These are phyloP conservation scores for Sesia apiformis DNA, from an alignment of 2,888 invertebrate species.

Conservation along the genomic window DNA sequence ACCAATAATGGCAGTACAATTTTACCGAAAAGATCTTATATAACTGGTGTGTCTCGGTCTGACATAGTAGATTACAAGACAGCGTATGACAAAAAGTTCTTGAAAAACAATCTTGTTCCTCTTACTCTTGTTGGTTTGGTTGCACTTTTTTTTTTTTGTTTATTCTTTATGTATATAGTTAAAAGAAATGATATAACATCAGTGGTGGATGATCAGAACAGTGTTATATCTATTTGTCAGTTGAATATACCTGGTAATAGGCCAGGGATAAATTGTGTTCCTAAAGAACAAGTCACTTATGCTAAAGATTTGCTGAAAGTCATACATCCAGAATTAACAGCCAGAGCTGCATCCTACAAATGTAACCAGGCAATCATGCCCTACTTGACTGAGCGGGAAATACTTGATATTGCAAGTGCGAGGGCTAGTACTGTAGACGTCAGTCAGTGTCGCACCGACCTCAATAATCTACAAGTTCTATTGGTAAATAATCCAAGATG, in stretches of 20 bases:
- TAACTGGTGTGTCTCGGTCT: slow-evolving; percentile 46
- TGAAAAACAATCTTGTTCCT: slow-evolving; percentile 78
- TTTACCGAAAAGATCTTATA: slow-evolving; percentile 50
- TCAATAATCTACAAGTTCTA: slow-evolving; percentile 80
- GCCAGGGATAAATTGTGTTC: slow-evolving; percentile 78
- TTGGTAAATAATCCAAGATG: slow-evolving; percentile 82
- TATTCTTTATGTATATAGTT: slow-evolving; percentile 80
- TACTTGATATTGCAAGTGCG: slow-evolving; percentile 71
- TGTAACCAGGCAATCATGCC: slow-evolving; percentile 72
- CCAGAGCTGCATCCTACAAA: slow-evolving; percentile 70
- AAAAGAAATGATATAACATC: slow-evolving; percentile 75
- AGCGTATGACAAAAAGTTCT: slow-evolving; percentile 60
- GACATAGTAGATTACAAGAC: slow-evolving; percentile 55
- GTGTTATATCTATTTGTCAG: slow-evolving; percentile 74
- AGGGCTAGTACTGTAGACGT: slow-evolving; percentile 34
- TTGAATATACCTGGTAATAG: slow-evolving; percentile 63
- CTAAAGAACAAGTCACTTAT: slow-evolving; percentile 74
- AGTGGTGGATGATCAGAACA: slow-evolving; percentile 69
- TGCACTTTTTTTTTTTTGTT: slow-evolving; percentile 78
- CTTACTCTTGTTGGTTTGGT: slow-evolving; percentile 76
- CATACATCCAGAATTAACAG: slow-evolving; percentile 78
- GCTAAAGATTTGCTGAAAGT: slow-evolving; percentile 78
- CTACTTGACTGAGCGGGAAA: slow-evolving; percentile 77
- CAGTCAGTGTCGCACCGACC: slow-evolving; percentile 69
- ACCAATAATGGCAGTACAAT: slow-evolving; percentile 51